Evolutionary conservation across 2,888 invertebrate genomes (phyloP).

Genomic region (Pedicia rivosa): DNA sequence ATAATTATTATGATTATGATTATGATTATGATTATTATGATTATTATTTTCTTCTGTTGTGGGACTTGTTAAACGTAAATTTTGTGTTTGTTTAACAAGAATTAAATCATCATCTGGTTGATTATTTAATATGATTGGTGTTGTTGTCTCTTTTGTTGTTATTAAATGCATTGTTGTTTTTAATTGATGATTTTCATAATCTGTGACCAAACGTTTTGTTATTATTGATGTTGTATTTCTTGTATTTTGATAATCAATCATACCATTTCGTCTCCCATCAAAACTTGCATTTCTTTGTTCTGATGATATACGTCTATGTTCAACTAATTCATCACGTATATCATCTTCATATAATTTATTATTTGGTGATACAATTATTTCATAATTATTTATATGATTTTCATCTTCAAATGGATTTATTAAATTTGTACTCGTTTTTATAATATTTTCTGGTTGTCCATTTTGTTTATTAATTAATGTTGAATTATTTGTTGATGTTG

Average conservation of each 20-base stretch:
- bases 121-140: background rate
- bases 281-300: constrained; percentile 25
- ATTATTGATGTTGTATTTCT: no score
- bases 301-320: constrained; percentile 24
- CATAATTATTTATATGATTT: background rate
- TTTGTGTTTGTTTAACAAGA: constrained; percentile 3
- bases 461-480: no score
- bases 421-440: constrained; percentile 8
- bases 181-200: constrained; percentile 14
- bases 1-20: constrained; percentile 4
- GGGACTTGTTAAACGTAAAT: constrained; percentile 8
- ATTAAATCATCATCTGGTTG: constrained; percentile 4
- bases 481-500: no score
- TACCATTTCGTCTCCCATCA: constrained; percentile 31
- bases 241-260: constrained; percentile 15
- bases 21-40: constrained; percentile 5
- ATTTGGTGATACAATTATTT: background rate
- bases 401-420: constrained; percentile 8
- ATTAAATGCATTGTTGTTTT: background rate
- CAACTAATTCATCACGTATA: constrained; percentile 18
- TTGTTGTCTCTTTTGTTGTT: background rate
- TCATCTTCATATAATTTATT: background rate
- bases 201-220: constrained; percentile 12
- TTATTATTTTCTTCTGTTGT: constrained; percentile 9
- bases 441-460: constrained; percentile 1